Conservation (phyloP, 2,797 vertebrate genomes). For the Coregonus sp. region DNA sequence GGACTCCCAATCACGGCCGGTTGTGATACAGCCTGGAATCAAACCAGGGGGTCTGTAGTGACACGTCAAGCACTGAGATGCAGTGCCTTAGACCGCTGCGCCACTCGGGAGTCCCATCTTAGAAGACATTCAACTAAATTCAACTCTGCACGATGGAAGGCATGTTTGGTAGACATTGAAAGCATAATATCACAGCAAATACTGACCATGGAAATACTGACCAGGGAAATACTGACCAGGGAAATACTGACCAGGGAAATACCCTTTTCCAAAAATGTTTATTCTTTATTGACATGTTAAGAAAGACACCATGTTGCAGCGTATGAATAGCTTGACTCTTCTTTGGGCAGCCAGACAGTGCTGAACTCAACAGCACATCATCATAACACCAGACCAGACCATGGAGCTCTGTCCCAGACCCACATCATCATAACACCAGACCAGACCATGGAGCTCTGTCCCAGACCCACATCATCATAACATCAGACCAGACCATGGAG, state of each 20-base stretch:
- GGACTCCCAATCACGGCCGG: no score
- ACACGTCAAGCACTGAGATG: no score
- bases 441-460: no score
- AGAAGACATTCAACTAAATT: not conserved
- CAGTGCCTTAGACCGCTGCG: no score
- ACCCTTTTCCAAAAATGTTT: not conserved
- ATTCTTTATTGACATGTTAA: slow-evolving; percentile 59
- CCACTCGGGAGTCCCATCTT: not conserved
- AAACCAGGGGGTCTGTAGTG: no score
- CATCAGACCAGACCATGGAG: no score
- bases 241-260: not conserved
- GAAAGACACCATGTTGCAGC: slow-evolving; percentile 57
- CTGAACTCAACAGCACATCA: slow-evolving; percentile 38
- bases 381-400: no score
- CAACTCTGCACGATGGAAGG: not conserved
- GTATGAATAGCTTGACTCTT: slow-evolving; percentile 48
- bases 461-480: no score
- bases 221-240: not conserved
- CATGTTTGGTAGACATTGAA: not conserved
- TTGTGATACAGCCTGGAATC: no score
- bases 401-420: no score
- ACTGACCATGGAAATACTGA: not conserved
- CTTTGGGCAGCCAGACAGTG: slow-evolving; percentile 56
- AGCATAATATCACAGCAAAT: not conserved
- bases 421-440: not conserved